These are phyloP conservation scores for Babylonia areolata DNA, from an alignment of 1,140 invertebrate species.

Conservation along the genomic window DNA sequence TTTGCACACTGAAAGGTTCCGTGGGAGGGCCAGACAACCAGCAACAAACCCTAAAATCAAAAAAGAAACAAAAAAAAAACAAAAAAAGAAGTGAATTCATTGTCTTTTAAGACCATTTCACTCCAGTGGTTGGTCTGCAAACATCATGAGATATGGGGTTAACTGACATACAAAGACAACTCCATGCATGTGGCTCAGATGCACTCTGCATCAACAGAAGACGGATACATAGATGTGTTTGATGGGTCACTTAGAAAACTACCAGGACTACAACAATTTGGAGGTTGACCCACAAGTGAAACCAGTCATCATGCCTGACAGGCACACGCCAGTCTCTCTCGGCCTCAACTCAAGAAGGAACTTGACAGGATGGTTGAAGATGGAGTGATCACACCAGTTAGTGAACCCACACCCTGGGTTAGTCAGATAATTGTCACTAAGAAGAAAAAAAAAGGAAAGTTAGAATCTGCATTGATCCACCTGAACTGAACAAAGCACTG, in stretches of 20 bases:
- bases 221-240: background rate
- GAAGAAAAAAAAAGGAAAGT: constrained; percentile 48
- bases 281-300: constrained; percentile 30
- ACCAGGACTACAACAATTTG: constrained; percentile 28
- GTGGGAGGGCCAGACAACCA: no score
- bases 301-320: constrained; percentile 15
- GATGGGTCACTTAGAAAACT: constrained; percentile 11
- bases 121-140: background rate
- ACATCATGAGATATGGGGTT: background rate
- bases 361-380: constrained; percentile 39
- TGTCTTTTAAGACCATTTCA: background rate
- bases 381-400: constrained; percentile 50
- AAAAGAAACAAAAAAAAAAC: no score
- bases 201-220: background rate
- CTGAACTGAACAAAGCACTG: constrained; percentile 55
- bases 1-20: no score
- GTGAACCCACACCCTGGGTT: constrained; percentile 52
- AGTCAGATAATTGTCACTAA: constrained; percentile 48
- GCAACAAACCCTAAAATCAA: background rate
- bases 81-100: background rate
- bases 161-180: background rate
- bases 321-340: constrained; percentile 39
- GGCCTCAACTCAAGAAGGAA: constrained; percentile 38
- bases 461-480: constrained; percentile 57
- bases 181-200: background rate